phyloP scores from a whole-genome alignment of 2,797 vertebrate species.

The Silurus lanzhouensis region DNA sequence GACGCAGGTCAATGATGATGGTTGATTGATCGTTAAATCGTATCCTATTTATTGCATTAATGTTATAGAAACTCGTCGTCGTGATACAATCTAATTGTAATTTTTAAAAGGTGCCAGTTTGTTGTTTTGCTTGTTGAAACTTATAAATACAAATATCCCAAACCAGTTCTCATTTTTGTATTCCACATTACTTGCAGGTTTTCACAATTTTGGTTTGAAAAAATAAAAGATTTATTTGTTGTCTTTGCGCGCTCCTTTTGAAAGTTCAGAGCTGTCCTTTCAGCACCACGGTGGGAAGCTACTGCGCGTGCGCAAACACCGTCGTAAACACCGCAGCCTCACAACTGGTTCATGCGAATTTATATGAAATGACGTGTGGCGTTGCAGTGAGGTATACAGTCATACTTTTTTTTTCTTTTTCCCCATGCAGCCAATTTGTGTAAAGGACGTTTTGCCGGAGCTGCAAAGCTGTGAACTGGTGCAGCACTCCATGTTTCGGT shows the following conservation, averaged over 20 bases:
- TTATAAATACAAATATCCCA: no score
- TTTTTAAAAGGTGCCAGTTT: background rate
- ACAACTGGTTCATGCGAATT: background rate
- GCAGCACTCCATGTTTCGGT: constrained; percentile 67
- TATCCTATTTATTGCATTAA: background rate
- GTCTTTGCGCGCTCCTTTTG: background rate
- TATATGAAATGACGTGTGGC: background rate
- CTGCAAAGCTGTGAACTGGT: constrained; percentile 75
- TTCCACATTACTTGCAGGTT: background rate
- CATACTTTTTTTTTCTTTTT: background rate
- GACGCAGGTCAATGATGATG: background rate
- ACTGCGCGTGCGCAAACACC: background rate
- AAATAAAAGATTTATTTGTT: no score
- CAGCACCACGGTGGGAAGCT: constrained; percentile 31
- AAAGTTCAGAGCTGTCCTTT: constrained; percentile 44
- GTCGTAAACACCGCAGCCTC: no score
- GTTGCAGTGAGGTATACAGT: background rate
- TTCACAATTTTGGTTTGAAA: background rate
- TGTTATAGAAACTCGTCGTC: background rate
- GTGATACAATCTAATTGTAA: background rate
- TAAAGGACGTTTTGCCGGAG: constrained; percentile 72
- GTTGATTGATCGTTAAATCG: no score
- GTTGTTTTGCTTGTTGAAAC: background rate
- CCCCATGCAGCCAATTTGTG: constrained; percentile 70
- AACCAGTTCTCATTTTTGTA: background rate